phyloP scores from a whole-genome alignment of 2,888 invertebrate genomes.

The Calliphora vomitoria region DNA sequence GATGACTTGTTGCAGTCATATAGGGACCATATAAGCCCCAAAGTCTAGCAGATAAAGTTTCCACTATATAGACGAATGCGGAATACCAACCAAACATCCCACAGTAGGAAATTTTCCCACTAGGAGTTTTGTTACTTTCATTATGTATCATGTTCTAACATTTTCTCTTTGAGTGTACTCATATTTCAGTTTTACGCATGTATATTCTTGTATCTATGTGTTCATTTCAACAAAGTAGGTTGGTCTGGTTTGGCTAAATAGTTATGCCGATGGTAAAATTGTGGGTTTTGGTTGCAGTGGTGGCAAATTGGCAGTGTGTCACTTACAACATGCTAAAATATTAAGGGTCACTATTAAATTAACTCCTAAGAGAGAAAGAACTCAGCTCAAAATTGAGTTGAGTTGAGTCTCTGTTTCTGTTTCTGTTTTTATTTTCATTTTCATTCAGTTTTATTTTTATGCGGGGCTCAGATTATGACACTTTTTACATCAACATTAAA shows the following conservation, averaged over 20 bases:
- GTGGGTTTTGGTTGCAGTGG: slow-evolving; percentile 3
- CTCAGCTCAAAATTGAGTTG: neutral
- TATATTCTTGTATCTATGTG: neutral
- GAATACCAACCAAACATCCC: no score
- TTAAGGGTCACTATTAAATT: slow-evolving; percentile 37
- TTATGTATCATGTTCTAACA: neutral
- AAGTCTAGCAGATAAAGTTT: no score
- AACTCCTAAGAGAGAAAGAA: slow-evolving; percentile 22
- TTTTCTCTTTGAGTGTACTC: neutral
- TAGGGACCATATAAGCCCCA: no score
- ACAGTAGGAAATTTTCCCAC: no score
- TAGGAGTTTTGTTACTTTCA: no score
- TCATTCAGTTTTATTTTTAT: neutral
- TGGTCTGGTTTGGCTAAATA: neutral
- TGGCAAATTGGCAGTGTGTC: slow-evolving; percentile 4
- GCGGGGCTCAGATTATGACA: slow-evolving; percentile 25
- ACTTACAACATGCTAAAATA: slow-evolving; percentile 24
- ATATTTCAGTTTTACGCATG: neutral
- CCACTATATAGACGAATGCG: no score
- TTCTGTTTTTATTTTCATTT: no score
- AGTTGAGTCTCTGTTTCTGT: neutral
- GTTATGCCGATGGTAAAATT: neutral
- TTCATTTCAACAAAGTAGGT: neutral
- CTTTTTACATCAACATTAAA: slow-evolving; percentile 27
- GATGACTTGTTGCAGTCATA: no score